Evolutionary conservation across 2,113 vertebrate genomes (phyloP).

Genomic region (Apteryx mantelli): DNA sequence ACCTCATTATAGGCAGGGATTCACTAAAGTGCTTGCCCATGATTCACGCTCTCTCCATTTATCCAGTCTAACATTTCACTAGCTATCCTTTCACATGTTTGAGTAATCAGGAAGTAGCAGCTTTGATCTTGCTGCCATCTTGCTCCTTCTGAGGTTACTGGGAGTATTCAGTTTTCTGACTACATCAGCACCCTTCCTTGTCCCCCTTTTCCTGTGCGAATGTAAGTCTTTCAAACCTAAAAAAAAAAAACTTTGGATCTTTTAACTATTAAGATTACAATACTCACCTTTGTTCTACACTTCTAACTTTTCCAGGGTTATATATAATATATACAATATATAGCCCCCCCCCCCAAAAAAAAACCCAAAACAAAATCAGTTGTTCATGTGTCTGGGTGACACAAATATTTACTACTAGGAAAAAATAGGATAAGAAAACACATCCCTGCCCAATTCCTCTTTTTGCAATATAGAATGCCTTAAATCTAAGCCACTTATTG

Average conservation of each 20-base stretch:
- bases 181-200: background rate
- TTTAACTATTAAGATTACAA: background rate
- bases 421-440: background rate
- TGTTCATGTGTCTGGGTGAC: background rate
- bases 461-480: background rate
- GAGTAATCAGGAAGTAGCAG: background rate
- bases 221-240: background rate
- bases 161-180: background rate
- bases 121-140: background rate
- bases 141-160: background rate
- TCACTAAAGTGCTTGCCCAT: background rate
- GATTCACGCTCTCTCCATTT: background rate
- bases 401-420: background rate
- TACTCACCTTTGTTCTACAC: rapidly evolving
- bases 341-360: background rate
- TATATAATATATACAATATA: background rate
- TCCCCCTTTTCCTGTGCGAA: too few relatives aligned
- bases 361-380: background rate
- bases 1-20: background rate
- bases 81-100: background rate
- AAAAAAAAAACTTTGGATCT: background rate
- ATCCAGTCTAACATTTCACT: background rate
- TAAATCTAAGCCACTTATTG: background rate
- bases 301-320: background rate
- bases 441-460: background rate